Evolutionary conservation across 2,797 vertebrate species (phyloP), one percentile per base, ranked within the genome.

Genomic region (Odontamblyopus rebecca): DNA sequence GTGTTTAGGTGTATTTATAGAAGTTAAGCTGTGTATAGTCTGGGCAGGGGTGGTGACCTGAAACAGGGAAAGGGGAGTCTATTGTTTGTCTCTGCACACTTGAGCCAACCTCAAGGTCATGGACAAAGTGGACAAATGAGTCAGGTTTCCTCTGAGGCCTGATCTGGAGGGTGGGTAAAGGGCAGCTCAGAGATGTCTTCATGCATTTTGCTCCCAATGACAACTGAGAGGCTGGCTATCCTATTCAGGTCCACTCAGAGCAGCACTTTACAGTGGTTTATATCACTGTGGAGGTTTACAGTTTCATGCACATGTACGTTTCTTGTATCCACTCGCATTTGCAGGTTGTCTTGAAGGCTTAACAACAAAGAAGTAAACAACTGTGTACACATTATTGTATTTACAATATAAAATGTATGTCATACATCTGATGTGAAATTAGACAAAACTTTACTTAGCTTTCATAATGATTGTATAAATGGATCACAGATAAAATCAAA

Each of bases 161-260:
- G 80, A 77, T 73, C 85, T 76, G 84, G 81, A 82, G 76, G 77
- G 78, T 62, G 64, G 59, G 76, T 79, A 83, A 76, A 81, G 74
- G 80, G 79, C 80, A 83, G 62, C 30, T 68, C 19, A 78, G 63
- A 77, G 68, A 84, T 68, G 72, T 81, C 76, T 71, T 82, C 15
- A 38, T 65, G 77, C 76, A 64, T 69, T 48, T 56, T 62, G 76
- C 75, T 81, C 68, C 54, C 76, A 56, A 59, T 81, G 74, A 76
- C 74, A 73, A 66, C 67, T 6, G 38, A 67, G 29, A 65, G 61
- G 66, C 56, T 67, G 73, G 27, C 41, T 75, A n/a, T 64, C 38
- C 74, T 53, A 69, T 70, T 56, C 68, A 69, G 50, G 38, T 57
- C 32, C 61, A 50, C 44, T 48, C 51, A 75, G 16, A 30, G 35